A percentile compares a stretch with the other conserved stretches of the same genome.
Evolutionary conservation across 92 coral and sea anemone species (phyloP).

Genomic region (Scolanthus callimorphus): DNA sequence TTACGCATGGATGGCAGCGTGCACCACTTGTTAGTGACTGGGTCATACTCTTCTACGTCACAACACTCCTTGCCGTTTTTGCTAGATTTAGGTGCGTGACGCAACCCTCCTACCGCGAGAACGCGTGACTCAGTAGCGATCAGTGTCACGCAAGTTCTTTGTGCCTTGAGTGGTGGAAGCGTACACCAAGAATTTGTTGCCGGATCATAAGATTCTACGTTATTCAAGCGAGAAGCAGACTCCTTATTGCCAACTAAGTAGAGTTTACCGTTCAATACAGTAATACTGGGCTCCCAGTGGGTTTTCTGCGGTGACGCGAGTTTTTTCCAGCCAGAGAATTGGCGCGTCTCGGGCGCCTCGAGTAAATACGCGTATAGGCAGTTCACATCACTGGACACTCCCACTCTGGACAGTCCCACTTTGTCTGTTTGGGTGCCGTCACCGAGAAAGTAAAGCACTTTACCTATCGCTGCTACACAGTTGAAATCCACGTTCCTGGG

Average conservation of each 20-base stretch:
- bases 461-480: conserved; percentile 43
- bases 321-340: no score
- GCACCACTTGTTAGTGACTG: conserved; percentile 47
- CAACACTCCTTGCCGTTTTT: conserved; percentile 15
- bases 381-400: conserved; percentile 65
- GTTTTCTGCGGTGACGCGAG: no score
- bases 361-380: conserved; percentile 30
- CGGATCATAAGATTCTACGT: no score
- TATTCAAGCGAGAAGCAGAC: no score
- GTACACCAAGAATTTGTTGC: no score
- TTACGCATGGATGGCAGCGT: conserved; percentile 43
- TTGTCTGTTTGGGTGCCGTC: conserved; percentile 33
- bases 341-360: no score
- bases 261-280: no score
- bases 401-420: conserved; percentile 32
- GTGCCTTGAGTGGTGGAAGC: no score
- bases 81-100: no score
- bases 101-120: conserved; percentile 69
- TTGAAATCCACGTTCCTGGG: conserved; percentile 42
- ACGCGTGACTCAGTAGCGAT: conserved; percentile 38
- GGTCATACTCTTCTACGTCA: conserved; percentile 50
- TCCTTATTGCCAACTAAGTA: no score
- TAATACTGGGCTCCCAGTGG: no score
- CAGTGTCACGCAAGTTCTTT: no score
- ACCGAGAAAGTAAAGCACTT: conserved; percentile 60